Evolutionary conservation across 2,113 vertebrate genomes (phyloP), one percentile per base, ranked within the genome.

Genomic region (Bufo gargarizans): DNA sequence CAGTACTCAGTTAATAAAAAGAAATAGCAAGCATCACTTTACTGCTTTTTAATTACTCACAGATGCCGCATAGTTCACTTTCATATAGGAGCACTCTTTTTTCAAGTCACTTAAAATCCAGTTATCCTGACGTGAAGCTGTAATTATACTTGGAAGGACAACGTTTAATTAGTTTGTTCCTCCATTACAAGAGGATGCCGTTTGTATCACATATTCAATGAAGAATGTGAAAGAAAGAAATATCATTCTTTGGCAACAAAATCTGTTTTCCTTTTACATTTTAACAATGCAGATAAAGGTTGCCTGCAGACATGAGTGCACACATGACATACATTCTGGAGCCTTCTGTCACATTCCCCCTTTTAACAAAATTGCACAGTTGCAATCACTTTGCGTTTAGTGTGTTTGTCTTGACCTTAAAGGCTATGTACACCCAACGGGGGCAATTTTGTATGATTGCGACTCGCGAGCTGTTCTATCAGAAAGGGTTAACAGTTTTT

Each of bases 41-140:
- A 83, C 69, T 83, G 61, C 81, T 83, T 67, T 83, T 67, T 83
- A 83, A 83, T 67, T 83, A 67, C 81, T n/a, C 61, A 4, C 81
- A 83, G 81, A 83, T 83, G 81, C 19, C 13, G 47, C 45, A 43
- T 55, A 0, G 45, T 45, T 83, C 45, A 45, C 58, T 61, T 45
- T 81, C 78, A 16, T 83, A 67, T 13, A 53, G 61, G 63, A 83
- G 59, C 5, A 43, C 17, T 82, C 79, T 82, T 47, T 82, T 47
- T 45, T n/a, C 9, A 49, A 83, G 45, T 83, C 61, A 67, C 81
- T 50, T 50, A 83, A 83, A 83, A 69, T 82, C 17, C 20, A 69
- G 61, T 69, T 83, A 83, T 67, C 45, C 17, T 67, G 17, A 63
- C 43, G 33, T 61, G 33, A 81, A 47, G 22, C 19, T 81, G 55